Conservation (phyloP, 1,140 invertebrate genomes). For the Polypedilum vanderplanki region DNA sequence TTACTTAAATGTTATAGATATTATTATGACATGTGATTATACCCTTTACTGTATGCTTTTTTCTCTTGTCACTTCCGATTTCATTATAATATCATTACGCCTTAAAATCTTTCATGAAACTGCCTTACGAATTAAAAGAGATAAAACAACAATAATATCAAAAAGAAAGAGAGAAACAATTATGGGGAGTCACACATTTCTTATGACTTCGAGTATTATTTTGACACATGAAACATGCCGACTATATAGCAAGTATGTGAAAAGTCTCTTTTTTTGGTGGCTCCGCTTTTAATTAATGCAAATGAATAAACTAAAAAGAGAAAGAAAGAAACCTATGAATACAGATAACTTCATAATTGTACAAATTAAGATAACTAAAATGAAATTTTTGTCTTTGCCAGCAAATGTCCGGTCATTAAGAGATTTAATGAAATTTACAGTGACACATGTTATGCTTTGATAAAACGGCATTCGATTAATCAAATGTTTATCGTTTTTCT, state of each 20-base stretch:
- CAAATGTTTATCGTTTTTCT: no score
- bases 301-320: neutral
- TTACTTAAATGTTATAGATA: neutral
- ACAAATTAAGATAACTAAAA: no score
- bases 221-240: neutral
- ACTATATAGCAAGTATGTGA: neutral
- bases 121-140: neutral
- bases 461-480: no score
- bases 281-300: conserved; percentile 17
- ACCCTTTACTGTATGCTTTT: neutral
- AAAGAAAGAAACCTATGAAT: no score
- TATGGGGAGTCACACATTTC: conserved; percentile 3
- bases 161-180: neutral
- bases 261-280: neutral
- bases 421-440: no score
- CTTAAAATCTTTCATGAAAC: neutral
- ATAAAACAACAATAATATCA: neutral
- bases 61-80: conserved; percentile 10
- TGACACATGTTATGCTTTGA: no score
- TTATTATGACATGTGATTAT: conserved; percentile 19
- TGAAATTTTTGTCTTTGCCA: no score
- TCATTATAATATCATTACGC: conserved; percentile 18
- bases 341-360: no score
- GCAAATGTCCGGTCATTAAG: no score
- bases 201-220: conserved; percentile 1